phyloP scores from a whole-genome alignment of 2,113 vertebrate genomes.

The Leucopsar rothschildi region DNA sequence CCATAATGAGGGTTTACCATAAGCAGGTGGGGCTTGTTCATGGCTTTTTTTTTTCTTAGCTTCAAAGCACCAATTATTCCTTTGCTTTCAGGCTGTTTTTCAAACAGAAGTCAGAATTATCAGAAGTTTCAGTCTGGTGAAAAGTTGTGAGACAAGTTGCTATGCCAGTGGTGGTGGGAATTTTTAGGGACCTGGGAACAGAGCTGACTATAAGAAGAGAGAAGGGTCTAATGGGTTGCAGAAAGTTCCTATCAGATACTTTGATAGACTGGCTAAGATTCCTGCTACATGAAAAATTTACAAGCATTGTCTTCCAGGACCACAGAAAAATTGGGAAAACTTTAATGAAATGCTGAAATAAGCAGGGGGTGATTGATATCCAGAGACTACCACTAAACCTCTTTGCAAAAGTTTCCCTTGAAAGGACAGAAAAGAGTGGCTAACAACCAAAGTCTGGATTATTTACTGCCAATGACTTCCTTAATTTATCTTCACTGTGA shows the following conservation, averaged over 20 bases:
- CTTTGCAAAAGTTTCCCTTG: not conserved
- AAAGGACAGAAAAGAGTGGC: not conserved
- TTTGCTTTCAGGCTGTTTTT: not conserved
- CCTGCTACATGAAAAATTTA: not conserved
- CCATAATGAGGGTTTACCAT: not conserved
- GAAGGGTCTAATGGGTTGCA: not conserved
- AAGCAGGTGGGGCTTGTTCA: fast-evolving
- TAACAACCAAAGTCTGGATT: not conserved
- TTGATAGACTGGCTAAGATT: not conserved
- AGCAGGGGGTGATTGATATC: not conserved
- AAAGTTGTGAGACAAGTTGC: not conserved
- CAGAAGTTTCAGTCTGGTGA: not conserved
- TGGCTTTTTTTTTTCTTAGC: not conserved
- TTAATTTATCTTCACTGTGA: not conserved
- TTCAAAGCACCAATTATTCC: not conserved
- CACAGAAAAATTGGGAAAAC: not conserved
- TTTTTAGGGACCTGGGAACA: not conserved
- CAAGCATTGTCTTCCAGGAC: not conserved
- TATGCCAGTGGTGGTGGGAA: not conserved
- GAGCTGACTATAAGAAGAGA: not conserved
- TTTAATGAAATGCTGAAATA: conserved; percentile 6
- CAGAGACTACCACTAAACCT: not conserved
- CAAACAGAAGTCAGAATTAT: not conserved
- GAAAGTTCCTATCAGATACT: not conserved
- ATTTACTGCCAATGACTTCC: not conserved